Evolutionary conservation across 2,888 invertebrate species (phyloP).

Genomic region (Augochlorella aurata): DNA sequence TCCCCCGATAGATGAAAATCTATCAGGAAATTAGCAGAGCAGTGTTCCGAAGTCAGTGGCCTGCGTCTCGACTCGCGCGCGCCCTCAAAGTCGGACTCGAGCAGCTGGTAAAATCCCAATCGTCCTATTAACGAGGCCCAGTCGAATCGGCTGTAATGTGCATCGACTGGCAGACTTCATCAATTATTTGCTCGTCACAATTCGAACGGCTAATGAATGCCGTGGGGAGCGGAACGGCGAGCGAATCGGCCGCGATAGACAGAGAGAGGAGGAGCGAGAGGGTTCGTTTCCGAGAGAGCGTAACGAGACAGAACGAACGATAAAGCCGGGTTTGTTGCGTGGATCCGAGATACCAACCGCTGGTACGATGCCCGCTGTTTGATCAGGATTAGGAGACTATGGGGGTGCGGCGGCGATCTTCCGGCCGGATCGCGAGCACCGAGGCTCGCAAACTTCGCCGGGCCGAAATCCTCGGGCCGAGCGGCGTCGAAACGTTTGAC

Average conservation of each 20-base stretch:
- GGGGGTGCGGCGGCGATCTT: background rate
- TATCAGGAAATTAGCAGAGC: background rate
- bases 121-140: background rate
- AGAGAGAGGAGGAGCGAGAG: background rate
- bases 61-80: background rate
- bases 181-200: conserved; percentile 43
- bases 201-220: conserved; percentile 28
- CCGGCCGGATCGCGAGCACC: too few species aligned
- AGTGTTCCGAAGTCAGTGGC: background rate
- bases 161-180: conserved; percentile 13
- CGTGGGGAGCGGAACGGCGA: background rate
- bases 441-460: too few species aligned
- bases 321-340: conserved; percentile 33
- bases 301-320: conserved; percentile 51
- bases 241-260: background rate
- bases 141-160: background rate
- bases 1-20: background rate
- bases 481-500: background rate
- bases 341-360: conserved; percentile 33
- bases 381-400: conserved; percentile 5
- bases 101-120: conserved; percentile 6
- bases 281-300: conserved; percentile 20
- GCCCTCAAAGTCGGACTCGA: background rate
- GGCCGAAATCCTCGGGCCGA: too few species aligned
- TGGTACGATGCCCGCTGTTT: conserved; percentile 28